Evolutionary conservation across 2,888 invertebrate species (phyloP), one percentile per base, ranked within the genome.

Genomic region (Caenorhabditis doughertyi): DNA sequence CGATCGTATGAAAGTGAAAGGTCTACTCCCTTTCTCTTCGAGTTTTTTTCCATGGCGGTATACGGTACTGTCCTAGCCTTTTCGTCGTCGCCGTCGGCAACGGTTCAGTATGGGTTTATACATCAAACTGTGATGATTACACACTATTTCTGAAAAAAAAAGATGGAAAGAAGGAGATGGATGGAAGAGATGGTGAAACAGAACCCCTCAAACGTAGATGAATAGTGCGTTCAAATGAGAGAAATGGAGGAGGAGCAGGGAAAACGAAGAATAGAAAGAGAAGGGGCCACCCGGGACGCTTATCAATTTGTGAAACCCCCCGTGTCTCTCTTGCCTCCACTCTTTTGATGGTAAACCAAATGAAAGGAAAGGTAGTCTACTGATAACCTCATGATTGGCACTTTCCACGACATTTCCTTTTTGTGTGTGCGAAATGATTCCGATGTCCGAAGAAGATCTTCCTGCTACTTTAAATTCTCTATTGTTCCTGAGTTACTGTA

Each of bases 121-220:
- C 74, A 67, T 74, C 74, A 74, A 56, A 74, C 74, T 39, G 74
- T 74, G 74, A 74, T 74, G 58, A 74, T 74, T 74, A 74, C 74
- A 74, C 74, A 73, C 56, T 25, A 42, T 70, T 32, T 47, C 71
- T 49, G 39, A 71, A 55, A 51, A 55, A 74, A 74, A 39, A 2
- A n/a, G n/a, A n/a, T n/a, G n/a, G n/a, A n/a, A 23, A 25, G 53
- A n/a, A 21, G 53, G 51, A 53, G 62, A 65, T 18, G 9, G 60
- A 49, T 49, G 58, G 42, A 68, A 58, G 42, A 47, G 56, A 29
- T 27, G 49, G 39, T 25, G 51, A 51, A 35, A 67, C 25, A 39
- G 51, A 58, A 58, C 21, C 58, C 39, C 39, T 25, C 27, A 27
- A 25, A 53, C 23, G 51, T n/a, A 3, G 51, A 25, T 27, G 27